phyloP scores from a whole-genome alignment of 2,888 invertebrate species.

The Zhuqinia jingwanae region DNA sequence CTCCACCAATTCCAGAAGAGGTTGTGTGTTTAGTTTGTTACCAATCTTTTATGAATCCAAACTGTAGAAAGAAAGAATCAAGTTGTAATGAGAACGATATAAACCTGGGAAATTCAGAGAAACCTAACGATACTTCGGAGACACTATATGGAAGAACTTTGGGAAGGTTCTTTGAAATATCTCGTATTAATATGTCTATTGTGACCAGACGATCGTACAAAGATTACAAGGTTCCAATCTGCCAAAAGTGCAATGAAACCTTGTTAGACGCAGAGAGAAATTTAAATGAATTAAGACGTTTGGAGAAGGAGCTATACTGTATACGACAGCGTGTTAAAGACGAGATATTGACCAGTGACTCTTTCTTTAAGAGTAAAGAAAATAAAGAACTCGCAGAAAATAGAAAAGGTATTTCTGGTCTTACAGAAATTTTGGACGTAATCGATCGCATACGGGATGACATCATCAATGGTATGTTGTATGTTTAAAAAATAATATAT shows the following conservation, averaged over 20 bases:
- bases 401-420: slow-evolving; percentile 33
- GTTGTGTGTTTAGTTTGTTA: slow-evolving; percentile 62
- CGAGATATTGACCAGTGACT: slow-evolving; percentile 53
- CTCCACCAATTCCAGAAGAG: slow-evolving; percentile 33
- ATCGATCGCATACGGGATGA: slow-evolving; percentile 63
- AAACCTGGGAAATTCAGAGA: not conserved
- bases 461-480: slow-evolving; percentile 68
- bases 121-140: too few species aligned
- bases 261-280: slow-evolving; percentile 48
- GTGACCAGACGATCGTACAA: slow-evolving; percentile 59
- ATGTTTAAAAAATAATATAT: too few species aligned
- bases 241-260: slow-evolving; percentile 35
- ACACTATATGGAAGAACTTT: slow-evolving; percentile 45
- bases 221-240: slow-evolving; percentile 55
- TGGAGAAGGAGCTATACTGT: slow-evolving; percentile 50
- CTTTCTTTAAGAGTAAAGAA: slow-evolving; percentile 48
- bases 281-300: slow-evolving; percentile 47
- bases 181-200: slow-evolving; percentile 65
- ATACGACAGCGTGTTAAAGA: slow-evolving; percentile 59
- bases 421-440: slow-evolving; percentile 46
- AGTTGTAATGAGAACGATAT: not conserved
- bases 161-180: slow-evolving; percentile 59
- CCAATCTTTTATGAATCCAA: slow-evolving; percentile 56
- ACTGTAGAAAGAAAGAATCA: not conserved
- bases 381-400: slow-evolving; percentile 45